A percentile compares a stretch with the other conserved stretches of the same genome.
Conservation (phyloP, 2,888 invertebrate species). For the Trachelus tabidus region DNA sequence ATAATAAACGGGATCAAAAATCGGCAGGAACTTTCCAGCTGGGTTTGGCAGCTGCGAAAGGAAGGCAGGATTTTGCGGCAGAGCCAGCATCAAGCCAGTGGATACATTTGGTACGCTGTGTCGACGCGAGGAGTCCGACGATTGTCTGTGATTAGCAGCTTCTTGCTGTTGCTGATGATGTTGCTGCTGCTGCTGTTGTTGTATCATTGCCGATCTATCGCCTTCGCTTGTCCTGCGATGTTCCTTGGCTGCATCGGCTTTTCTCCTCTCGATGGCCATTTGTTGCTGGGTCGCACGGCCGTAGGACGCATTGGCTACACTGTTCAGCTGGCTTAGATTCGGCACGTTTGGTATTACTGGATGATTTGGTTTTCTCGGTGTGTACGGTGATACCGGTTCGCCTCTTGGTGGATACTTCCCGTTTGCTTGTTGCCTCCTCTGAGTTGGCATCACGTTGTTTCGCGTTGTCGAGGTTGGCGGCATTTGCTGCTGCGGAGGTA, state of each 20-base stretch:
- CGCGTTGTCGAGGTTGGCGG: constrained; percentile 35
- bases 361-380: constrained; percentile 53
- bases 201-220: constrained; percentile 45
- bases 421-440: constrained; percentile 62
- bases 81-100: constrained; percentile 50
- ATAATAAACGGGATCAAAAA: constrained; percentile 67
- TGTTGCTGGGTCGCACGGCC: constrained; percentile 39
- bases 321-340: constrained; percentile 56
- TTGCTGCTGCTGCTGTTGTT: constrained; percentile 29
- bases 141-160: constrained; percentile 1
- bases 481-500: constrained; percentile 22
- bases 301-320: constrained; percentile 25
- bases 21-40: constrained; percentile 64
- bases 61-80: constrained; percentile 54
- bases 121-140: constrained; percentile 37
- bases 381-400: constrained; percentile 61
- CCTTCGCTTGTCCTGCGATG: constrained; percentile 50
- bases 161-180: constrained; percentile 33
- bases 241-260: constrained; percentile 38
- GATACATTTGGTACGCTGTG: constrained; percentile 54
- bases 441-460: constrained; percentile 23
- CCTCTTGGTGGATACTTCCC: constrained; percentile 70
- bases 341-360: constrained; percentile 63
- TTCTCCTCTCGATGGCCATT: constrained; percentile 51
- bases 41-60: constrained; percentile 60